Percentiles rank a stretch among this genome's conserved stretches.
Conservation (phyloP, 2,888 invertebrate genomes). For the Nymphalis c-album region DNA sequence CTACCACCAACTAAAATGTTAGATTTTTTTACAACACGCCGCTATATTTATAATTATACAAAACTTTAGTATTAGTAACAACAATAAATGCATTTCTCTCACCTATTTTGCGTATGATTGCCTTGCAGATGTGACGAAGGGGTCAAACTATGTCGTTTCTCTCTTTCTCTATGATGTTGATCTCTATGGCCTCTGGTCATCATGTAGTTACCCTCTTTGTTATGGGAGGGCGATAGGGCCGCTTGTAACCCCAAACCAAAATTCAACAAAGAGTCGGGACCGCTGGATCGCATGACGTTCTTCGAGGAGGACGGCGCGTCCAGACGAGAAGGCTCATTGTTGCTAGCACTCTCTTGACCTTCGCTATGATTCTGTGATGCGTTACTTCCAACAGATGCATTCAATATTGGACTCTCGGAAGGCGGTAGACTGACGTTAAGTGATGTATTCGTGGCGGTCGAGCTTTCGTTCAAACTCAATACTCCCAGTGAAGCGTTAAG, state of each 20-base stretch:
- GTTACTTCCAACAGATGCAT: slow-evolving; percentile 47
- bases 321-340: slow-evolving; percentile 52
- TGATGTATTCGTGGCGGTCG: slow-evolving; percentile 74
- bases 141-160: slow-evolving; percentile 82
- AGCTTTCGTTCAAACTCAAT: slow-evolving; percentile 70
- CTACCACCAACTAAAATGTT: no score
- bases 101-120: slow-evolving; percentile 71
- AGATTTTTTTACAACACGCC: no score
- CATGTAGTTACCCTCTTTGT: slow-evolving; percentile 59
- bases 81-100: slow-evolving; percentile 30
- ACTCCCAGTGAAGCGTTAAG: slow-evolving; percentile 69
- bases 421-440: slow-evolving; percentile 71
- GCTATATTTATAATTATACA: no score
- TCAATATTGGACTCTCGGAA: slow-evolving; percentile 66
- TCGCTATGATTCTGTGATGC: slow-evolving; percentile 51
- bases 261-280: slow-evolving; percentile 64
- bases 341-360: slow-evolving; percentile 49
- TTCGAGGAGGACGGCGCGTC: slow-evolving; percentile 69
- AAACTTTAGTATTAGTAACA: neutral
- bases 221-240: slow-evolving; percentile 68
- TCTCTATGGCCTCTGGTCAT: slow-evolving; percentile 56
- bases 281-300: slow-evolving; percentile 51
- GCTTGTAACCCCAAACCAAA: slow-evolving; percentile 70
- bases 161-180: slow-evolving; percentile 63
- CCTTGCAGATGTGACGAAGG: slow-evolving; percentile 66